Evolutionary conservation across 2,113 vertebrate species (phyloP).

Genomic region (Chionodraco myersi): DNA sequence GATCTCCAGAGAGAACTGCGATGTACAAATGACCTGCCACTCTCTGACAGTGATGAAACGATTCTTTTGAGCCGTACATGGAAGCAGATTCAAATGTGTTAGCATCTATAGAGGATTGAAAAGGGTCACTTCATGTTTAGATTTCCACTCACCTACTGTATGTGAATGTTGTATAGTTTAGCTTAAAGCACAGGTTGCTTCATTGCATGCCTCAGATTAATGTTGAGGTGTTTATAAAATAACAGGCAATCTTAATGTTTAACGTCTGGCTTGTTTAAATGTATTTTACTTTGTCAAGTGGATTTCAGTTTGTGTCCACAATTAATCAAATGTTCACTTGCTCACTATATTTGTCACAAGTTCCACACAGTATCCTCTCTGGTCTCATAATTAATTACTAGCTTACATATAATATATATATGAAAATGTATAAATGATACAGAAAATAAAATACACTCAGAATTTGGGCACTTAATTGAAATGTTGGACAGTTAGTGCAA

Average conservation of each 20-base stretch:
- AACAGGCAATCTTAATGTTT: background rate
- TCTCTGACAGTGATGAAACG: constrained; percentile 23
- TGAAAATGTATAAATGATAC: no score
- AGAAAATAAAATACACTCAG: no score
- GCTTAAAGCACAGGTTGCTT: background rate
- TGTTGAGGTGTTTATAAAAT: background rate
- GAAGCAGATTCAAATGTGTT: constrained; percentile 28
- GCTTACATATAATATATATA: no score
- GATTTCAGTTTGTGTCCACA: no score
- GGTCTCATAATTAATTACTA: no score
- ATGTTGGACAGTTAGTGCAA: no score
- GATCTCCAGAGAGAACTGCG: constrained; percentile 2
- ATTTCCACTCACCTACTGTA: background rate
- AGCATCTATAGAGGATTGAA: constrained; percentile 14
- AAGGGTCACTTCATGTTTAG: background rate
- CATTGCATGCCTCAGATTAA: background rate
- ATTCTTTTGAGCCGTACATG: background rate
- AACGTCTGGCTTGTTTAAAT: background rate
- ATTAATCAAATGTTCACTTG: no score
- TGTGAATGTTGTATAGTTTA: background rate
- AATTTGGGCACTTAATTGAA: no score
- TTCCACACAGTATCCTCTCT: no score
- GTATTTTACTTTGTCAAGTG: background rate
- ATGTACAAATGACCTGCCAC: constrained; percentile 18
- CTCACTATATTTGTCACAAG: no score